Percentiles rank a stretch among this genome's conserved stretches.
These are phyloP conservation scores for Sinella curviseta DNA, from an alignment of 1,140 invertebrate species.

Conservation along the genomic window DNA sequence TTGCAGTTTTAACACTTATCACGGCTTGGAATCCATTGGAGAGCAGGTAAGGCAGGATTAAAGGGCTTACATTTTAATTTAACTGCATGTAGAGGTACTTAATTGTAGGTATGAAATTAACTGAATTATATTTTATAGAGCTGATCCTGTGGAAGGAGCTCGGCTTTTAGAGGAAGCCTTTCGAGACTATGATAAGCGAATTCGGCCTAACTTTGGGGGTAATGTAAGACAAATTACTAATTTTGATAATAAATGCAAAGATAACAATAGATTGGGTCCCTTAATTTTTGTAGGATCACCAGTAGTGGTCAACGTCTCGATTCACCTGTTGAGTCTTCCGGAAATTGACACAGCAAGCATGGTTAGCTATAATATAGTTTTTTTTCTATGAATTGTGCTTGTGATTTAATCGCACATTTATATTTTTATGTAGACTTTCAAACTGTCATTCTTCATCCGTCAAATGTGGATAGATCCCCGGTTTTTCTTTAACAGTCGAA, in stretches of 20 bases:
- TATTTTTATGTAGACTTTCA: not conserved
- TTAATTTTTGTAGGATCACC: not conserved
- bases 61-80: not conserved
- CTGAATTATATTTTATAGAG: not conserved
- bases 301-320: not conserved
- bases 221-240: not conserved
- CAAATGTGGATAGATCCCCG: not conserved
- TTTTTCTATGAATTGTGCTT: too few relatives aligned
- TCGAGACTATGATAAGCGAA: conserved; percentile 16
- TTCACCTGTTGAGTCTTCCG: not conserved
- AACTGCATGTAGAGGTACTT: too few relatives aligned
- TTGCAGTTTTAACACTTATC: not conserved
- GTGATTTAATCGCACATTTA: not conserved
- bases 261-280: not conserved
- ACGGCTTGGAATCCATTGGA: not conserved
- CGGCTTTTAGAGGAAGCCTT: conserved; percentile 17
- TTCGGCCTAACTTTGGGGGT: conserved; percentile 1
- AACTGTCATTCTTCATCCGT: not conserved
- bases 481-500: not conserved
- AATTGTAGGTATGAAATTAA: too few relatives aligned
- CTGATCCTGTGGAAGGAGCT: not conserved
- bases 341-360: conserved; percentile 4
- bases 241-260: not conserved
- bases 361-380: not conserved
- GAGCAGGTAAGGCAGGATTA: not conserved